Evolutionary conservation across 2,113 vertebrate genomes (phyloP).

Genomic region (Willisornis vidua): DNA sequence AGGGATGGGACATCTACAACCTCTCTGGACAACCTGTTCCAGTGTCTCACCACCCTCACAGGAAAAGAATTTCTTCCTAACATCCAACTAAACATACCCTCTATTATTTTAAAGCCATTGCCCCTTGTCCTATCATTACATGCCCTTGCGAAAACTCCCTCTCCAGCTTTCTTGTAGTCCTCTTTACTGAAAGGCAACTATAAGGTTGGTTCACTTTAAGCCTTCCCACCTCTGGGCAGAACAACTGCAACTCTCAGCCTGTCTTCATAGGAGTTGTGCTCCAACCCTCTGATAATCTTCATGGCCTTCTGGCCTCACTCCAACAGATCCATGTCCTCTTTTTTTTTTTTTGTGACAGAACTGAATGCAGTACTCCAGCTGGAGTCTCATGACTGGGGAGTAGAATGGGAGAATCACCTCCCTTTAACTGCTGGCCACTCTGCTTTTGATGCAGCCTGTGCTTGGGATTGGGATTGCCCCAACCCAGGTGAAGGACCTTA

Average conservation of each 20-base stretch:
- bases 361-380: no score
- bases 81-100: not conserved
- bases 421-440: not conserved
- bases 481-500: not conserved
- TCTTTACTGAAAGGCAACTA: not conserved
- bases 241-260: not conserved
- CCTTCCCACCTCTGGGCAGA: accelerated
- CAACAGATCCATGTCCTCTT: not conserved
- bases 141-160: not conserved
- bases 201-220: accelerated
- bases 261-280: not conserved
- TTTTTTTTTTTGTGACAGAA: not conserved
- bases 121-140: not conserved
- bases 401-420: not conserved
- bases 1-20: accelerated
- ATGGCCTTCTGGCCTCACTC: not conserved
- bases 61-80: not conserved
- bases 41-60: not conserved
- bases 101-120: not conserved
- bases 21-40: not conserved
- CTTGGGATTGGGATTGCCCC: not conserved
- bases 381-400: not conserved
- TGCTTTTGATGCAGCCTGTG: not conserved
- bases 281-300: not conserved
- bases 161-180: not conserved